These are phyloP conservation scores for Anoncus sp. DNA, from an alignment of 2,888 invertebrate genomes.

Conservation along the genomic window DNA sequence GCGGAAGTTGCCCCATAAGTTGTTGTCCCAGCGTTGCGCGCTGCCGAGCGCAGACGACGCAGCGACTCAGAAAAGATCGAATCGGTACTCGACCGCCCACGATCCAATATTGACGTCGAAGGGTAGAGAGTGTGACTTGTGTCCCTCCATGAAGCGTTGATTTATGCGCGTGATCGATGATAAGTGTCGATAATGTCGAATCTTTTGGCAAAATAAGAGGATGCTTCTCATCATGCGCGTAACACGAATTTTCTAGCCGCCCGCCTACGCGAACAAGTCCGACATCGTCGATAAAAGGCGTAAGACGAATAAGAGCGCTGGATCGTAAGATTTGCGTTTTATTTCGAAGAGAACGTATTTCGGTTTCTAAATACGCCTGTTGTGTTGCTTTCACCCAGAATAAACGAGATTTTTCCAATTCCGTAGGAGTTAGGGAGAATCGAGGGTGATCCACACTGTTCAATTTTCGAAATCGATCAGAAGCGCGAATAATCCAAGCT, in stretches of 20 bases:
- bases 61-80: conserved; percentile 20
- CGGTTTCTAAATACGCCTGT: conserved; percentile 29
- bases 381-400: conserved; percentile 51
- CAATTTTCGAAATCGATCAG: not conserved
- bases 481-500: conserved; percentile 26
- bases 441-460: too few species aligned
- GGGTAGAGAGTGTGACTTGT: conserved; percentile 37
- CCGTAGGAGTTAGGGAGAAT: not conserved
- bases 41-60: conserved; percentile 52
- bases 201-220: conserved; percentile 38
- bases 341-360: conserved; percentile 13
- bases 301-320: conserved; percentile 39
- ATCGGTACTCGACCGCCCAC: conserved; percentile 30
- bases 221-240: conserved; percentile 28
- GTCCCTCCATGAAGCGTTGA: conserved; percentile 49
- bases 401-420: conserved; percentile 22
- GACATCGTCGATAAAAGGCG: conserved; percentile 24
- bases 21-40: conserved; percentile 45
- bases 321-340: conserved; percentile 20
- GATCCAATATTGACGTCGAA: conserved; percentile 52
- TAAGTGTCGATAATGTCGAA: conserved; percentile 21
- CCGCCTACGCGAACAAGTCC: conserved; percentile 56
- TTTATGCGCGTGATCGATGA: conserved; percentile 2
- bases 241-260: conserved; percentile 29
- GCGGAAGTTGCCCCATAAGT: conserved; percentile 70